Base-by-base conservation (phyloP, 2,113 vertebrate genomes). In the Herpetotheres cachinnans region DNA sequence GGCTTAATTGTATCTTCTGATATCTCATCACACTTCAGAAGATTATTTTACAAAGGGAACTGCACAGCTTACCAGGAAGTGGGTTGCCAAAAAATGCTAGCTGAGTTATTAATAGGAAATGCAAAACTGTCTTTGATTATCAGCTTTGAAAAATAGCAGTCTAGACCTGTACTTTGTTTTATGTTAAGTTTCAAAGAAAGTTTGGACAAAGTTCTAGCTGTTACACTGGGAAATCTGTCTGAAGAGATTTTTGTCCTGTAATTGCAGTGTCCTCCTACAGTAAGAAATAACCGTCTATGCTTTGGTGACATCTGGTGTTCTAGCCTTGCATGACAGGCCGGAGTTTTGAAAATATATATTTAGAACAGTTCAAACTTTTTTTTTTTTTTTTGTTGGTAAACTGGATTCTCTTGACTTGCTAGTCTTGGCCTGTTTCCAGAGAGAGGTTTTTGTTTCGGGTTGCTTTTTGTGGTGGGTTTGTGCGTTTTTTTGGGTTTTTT, bases 301-400 rank as follows among this genome's bases (percentile, higher is more conserved):
- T 93, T 13, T 91, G 93, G 69, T 89, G 96, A 96, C 94, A 94
- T 38, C 96, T 97, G 86, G 54, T 82, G 96, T 95, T 94, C 73
- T 34, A 82, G 72, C 52, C 47, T 55, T 73, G 52, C 58, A 96
- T 86, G 77, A 55, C 96, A 96, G 16, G 56, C 34, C 79, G 56
- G n/a, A 27, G 16, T 29, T 72, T 11, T 20, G 72, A 49, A 94
- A 66, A 40, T 1, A 11, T 9, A 54, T 20, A 29, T 59, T 27
- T 30, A n/a, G 34, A 62, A 13, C 24, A 38, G 20, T 24, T 65
- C 26, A 69, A 61, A 79, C 18, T 21, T 32, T 10, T 38, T 63
- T 11, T 16, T 19, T 38, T 32, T 32, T 49, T 12, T 76, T 71
- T 7, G 61, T n/a, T n/a, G n/a, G n/a, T 21, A 40, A 61, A 16